Conservation (phyloP, 2,797 vertebrate species). For the Meriones psammophilus region DNA sequence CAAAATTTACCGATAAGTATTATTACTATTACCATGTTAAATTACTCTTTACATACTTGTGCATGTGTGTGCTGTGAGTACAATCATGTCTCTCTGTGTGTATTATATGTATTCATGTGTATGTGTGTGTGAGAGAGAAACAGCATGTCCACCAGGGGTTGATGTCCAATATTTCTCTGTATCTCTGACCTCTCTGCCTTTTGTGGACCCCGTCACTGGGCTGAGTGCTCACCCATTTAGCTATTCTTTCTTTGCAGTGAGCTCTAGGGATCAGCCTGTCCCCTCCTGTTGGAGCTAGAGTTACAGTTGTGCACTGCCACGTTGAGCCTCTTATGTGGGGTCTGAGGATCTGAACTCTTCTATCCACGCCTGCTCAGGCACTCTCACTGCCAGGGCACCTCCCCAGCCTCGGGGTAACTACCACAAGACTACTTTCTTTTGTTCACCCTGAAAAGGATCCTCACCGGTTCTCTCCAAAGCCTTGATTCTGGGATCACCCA, state of each 20-base stretch:
- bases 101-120: not conserved
- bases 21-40: not conserved
- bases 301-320: no score
- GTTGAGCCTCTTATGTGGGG: not conserved
- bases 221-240: not conserved
- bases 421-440: not conserved
- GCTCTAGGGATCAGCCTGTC: not conserved
- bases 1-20: not conserved
- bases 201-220: not conserved
- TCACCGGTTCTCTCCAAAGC: not conserved
- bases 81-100: no score
- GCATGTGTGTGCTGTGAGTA: not conserved
- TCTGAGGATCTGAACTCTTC: not conserved
- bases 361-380: not conserved
- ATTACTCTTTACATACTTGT: not conserved
- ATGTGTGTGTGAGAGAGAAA: not conserved
- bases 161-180: not conserved
- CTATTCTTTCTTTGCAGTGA: not conserved
- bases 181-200: not conserved
- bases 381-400: not conserved
- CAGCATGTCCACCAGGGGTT: no score
- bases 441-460: not conserved
- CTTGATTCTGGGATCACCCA: not conserved
- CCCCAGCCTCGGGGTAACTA: not conserved
- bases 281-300: not conserved